Base-by-base conservation (phyloP, 2,888 invertebrate species). In the Philaethria dido region DNA sequence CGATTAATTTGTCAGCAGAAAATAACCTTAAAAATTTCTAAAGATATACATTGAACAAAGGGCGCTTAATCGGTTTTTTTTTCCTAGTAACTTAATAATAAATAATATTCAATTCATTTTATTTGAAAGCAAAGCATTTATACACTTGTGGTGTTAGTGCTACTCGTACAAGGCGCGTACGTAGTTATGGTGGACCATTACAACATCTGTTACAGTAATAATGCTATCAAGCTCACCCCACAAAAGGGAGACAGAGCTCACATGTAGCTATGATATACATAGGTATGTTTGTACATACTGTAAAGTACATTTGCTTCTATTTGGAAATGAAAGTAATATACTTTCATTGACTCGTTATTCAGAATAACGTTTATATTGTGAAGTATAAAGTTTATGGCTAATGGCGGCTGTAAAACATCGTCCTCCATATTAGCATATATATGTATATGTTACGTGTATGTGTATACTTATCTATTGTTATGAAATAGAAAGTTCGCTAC, bases 191-290 rank as follows among this genome's bases (percentile, higher is more conserved):
- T 57, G 36, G 55, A 18, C 59, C 64, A 64, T 64, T 64, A 64
- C 22, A 65, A 63, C 66, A 66, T 66, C 54, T 66, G 69, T 60
- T 66, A 44, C 29, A 69, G 66, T 60, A 69, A 69, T 69, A 66
- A 66, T 54, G 47, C 62, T 52, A 62, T 69, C 63, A 63, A 47
- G 54, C 45, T 54, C 33, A 54, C 62, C 62, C 66, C 62, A 50
- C 25, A 50, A 36, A 66, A 62, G 57, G 57, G 59, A 52, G 54
- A 39, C 64, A 42, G 36, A 14, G 39, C 8, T 48, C 18, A 45
- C 60, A 45, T 60, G 39, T 14, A 44, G 45, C 44, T 13, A 2
- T 44, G 16, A 45, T 44, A 25, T 42, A 59, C 20, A 16, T 33
- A 54, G 11, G 45, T 45, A 45, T 45, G 44, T 45, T 16, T 29